phyloP scores from a whole-genome alignment of 2,888 invertebrate genomes.

The Agrochola circellaris region DNA sequence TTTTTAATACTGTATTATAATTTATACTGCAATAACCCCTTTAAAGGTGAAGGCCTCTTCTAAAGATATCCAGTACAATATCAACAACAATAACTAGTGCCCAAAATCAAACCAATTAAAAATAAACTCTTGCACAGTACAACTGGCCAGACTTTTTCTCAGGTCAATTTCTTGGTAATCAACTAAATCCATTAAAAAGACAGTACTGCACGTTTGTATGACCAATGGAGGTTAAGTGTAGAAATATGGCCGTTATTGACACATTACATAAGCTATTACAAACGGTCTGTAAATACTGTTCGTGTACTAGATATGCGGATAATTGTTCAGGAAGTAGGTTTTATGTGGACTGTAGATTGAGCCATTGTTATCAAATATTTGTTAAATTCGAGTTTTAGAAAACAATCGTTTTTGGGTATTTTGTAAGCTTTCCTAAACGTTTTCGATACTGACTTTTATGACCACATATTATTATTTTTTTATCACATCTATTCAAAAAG shows the following conservation, averaged over 20 bases:
- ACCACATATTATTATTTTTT: too few species aligned
- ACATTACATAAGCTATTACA: constrained; percentile 26
- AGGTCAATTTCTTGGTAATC: constrained; percentile 8
- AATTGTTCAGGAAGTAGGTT: constrained; percentile 35
- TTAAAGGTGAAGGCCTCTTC: too few species aligned
- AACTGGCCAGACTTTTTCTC: constrained; percentile 6
- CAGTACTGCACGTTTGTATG: constrained; percentile 5
- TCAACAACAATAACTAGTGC: neutral
- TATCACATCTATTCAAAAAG: too few species aligned
- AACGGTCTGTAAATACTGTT: constrained; percentile 23
- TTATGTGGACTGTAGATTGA: constrained; percentile 10
- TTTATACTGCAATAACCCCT: too few species aligned
- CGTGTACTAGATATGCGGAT: constrained; percentile 16
- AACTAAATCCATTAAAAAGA: constrained; percentile 6
- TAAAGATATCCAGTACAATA: too few species aligned
- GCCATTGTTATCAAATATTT: neutral
- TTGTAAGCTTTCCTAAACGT: neutral
- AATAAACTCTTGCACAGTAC: neutral
- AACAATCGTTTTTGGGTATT: neutral
- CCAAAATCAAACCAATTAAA: neutral
- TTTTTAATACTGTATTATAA: too few species aligned
- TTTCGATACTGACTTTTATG: too few species aligned
- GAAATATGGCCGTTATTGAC: constrained; percentile 26
- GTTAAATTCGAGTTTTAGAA: neutral
- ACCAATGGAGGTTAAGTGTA: constrained; percentile 18